These are phyloP conservation scores for Lasioglossum pauxillum DNA, from an alignment of 2,888 invertebrate genomes.

Conservation along the genomic window DNA sequence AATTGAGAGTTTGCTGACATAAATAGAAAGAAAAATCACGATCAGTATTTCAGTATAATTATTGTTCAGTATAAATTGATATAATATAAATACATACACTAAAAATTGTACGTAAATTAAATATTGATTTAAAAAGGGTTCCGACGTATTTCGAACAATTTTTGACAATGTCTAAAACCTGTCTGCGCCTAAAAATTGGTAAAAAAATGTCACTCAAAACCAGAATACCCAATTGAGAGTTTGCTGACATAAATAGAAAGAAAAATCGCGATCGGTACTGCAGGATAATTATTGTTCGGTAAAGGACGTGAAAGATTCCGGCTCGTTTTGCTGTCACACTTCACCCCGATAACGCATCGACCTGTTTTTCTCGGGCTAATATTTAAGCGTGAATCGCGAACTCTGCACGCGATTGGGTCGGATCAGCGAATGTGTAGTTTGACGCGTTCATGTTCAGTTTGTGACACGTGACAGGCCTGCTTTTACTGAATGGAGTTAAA, in stretches of 20 bases:
- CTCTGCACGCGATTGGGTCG: constrained; percentile 6
- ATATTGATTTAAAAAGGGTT: too few species aligned
- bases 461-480: constrained; percentile 3
- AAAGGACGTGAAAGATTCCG: constrained; percentile 1
- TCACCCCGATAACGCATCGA: constrained; percentile 36
- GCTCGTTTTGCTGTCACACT: constrained; percentile 24
- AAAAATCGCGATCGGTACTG: neutral
- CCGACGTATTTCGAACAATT: neutral
- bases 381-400: constrained; percentile 15
- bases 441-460: neutral
- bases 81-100: too few species aligned
- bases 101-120: too few species aligned
- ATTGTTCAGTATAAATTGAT: too few species aligned
- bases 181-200: neutral
- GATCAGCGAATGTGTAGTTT: constrained; percentile 6
- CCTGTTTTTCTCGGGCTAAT: constrained; percentile 29
- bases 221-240: neutral
- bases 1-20: too few species aligned
- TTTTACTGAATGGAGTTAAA: constrained; percentile 6
- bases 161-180: neutral
- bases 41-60: too few species aligned
- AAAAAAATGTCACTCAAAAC: neutral
- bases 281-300: neutral
- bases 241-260: neutral
- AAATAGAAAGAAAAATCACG: neutral